These are phyloP conservation scores for Lucifuga dentata DNA, from an alignment of 2,113 vertebrate genomes.

Conservation along the genomic window DNA sequence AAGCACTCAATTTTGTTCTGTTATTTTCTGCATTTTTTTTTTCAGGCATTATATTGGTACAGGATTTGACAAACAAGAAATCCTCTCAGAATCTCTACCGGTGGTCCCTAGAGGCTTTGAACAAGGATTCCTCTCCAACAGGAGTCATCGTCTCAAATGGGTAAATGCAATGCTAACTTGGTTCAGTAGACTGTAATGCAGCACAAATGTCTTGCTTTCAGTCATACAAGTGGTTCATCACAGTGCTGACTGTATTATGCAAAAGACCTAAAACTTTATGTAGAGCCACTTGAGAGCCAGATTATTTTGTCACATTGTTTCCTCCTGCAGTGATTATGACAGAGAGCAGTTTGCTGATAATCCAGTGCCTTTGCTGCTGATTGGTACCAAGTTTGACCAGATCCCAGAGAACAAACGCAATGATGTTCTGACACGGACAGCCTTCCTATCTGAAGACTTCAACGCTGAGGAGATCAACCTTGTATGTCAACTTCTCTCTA, in stretches of 20 bases:
- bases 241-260: no score
- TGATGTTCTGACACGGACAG: slow-evolving; percentile 94
- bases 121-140: slow-evolving; percentile 91
- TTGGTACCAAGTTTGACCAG: slow-evolving; percentile 98
- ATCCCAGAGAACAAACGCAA: slow-evolving; percentile 93
- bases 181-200: no score
- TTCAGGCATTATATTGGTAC: slow-evolving; percentile 95
- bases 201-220: no score
- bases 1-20: neutral
- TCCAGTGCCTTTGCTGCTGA: slow-evolving; percentile 93
- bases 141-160: slow-evolving; percentile 96
- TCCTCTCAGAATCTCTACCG: slow-evolving; percentile 98
- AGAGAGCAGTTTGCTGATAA: slow-evolving; percentile 97
- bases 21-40: neutral
- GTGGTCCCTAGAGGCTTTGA: slow-evolving; percentile 95
- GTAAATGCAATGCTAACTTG: no score
- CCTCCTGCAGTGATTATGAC: slow-evolving; percentile 90
- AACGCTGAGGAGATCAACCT: slow-evolving; percentile 98
- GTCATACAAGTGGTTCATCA: no score
- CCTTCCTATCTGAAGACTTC: slow-evolving; percentile 97
- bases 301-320: neutral
- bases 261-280: no score
- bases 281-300: no score
- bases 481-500: slow-evolving; percentile 74
- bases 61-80: slow-evolving; percentile 99